Conservation (phyloP, 1,140 invertebrate genomes). For the Penaeus japonicus region DNA sequence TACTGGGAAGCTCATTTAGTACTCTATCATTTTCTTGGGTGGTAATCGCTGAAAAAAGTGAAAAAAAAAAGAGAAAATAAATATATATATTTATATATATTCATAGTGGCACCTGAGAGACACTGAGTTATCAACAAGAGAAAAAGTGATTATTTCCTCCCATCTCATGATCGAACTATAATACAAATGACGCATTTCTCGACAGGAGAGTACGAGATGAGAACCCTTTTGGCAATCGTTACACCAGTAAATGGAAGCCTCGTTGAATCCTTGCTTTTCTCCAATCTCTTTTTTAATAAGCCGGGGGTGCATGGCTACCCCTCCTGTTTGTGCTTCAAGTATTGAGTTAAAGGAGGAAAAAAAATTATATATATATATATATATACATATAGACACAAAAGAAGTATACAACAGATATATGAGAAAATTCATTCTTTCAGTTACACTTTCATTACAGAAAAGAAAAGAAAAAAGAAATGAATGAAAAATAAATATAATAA, state of each 20-base stretch:
- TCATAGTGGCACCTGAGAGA: slow-evolving; percentile 19
- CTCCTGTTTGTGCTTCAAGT: no score
- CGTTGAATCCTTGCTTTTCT: neutral
- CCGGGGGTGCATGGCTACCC: neutral
- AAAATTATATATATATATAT: no score
- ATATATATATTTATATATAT: neutral
- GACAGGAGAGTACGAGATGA: neutral
- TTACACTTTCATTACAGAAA: no score
- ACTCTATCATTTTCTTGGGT: neutral
- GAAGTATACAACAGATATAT: no score
- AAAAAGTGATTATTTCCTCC: neutral
- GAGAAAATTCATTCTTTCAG: no score
- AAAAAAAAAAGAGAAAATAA: neutral
- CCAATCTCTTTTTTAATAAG: neutral
- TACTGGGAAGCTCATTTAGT: slow-evolving; percentile 18
- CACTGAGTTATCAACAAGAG: neutral
- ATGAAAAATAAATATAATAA: no score
- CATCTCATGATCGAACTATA: neutral
- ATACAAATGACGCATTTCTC: neutral
- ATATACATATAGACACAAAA: no score
- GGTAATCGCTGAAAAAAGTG: neutral
- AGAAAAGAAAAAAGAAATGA: no score
- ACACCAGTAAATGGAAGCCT: neutral
- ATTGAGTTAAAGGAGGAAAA: no score
- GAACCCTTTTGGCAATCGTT: neutral